Conservation (phyloP, 2,113 vertebrate genomes). For the Axis porcinus region DNA sequence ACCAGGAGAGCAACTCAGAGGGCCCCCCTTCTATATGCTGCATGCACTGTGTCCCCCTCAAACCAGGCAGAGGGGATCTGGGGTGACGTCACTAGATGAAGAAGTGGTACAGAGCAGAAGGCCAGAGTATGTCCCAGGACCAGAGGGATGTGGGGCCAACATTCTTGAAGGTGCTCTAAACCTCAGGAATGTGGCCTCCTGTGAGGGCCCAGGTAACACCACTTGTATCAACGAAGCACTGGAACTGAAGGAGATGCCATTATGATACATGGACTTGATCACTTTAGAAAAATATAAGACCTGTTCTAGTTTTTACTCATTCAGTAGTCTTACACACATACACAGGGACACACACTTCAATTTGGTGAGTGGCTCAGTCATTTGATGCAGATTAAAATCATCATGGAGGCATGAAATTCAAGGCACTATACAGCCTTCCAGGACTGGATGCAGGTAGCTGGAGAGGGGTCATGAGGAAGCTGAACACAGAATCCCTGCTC, state of each 20-base stretch:
- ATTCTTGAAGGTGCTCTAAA: neutral
- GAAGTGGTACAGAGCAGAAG: neutral
- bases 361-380: neutral
- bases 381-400: neutral
- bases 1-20: neutral
- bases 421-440: neutral
- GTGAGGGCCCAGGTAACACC: neutral
- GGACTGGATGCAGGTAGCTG: neutral
- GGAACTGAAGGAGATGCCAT: neutral
- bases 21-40: neutral
- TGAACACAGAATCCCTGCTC: neutral
- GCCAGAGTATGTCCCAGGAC: neutral
- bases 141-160: neutral
- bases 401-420: neutral
- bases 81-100: neutral
- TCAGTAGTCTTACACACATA: neutral
- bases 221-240: neutral
- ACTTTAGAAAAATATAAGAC: neutral
- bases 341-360: fast-evolving
- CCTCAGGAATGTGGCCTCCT: neutral
- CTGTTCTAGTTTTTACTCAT: neutral
- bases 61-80: neutral
- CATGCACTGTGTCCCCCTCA: neutral
- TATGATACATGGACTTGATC: neutral
- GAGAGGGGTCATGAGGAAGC: neutral